Percentiles rank a stretch among this genome's conserved stretches.
These are phyloP conservation scores for Telenomus remus DNA, from an alignment of 1,140 invertebrate genomes.

Conservation along the genomic window DNA sequence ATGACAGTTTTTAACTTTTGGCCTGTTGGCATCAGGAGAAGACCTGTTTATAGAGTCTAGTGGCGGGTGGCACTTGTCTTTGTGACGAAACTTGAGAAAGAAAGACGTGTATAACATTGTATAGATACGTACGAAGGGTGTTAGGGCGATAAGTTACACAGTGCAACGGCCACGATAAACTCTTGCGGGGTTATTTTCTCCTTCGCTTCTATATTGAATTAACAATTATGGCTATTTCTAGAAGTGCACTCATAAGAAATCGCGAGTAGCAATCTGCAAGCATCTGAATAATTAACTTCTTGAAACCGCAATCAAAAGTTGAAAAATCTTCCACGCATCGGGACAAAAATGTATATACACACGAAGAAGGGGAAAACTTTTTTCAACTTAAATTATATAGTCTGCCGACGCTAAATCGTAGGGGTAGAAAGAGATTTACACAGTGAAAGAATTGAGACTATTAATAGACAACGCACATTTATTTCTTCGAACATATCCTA, in stretches of 20 bases:
- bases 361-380: neutral
- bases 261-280: neutral
- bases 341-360: neutral
- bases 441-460: slow-evolving; percentile 19
- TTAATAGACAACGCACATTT: slow-evolving; percentile 30
- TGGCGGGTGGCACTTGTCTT: slow-evolving; percentile 49
- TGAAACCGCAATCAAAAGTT: neutral
- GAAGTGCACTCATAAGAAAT: neutral
- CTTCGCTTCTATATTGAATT: slow-evolving; percentile 23
- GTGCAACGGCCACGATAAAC: slow-evolving; percentile 35
- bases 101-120: slow-evolving; percentile 38
- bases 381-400: neutral
- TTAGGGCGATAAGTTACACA: slow-evolving; percentile 40
- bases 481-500: slow-evolving; percentile 17
- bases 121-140: slow-evolving; percentile 23
- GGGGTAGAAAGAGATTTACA: neutral
- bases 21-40: slow-evolving; percentile 25
- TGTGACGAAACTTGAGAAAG: slow-evolving; percentile 52
- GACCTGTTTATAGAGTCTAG: slow-evolving; percentile 42
- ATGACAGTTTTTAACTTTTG: slow-evolving; percentile 43
- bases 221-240: slow-evolving; percentile 17
- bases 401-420: neutral
- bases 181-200: slow-evolving; percentile 37
- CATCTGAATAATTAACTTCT: neutral
- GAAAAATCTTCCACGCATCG: neutral